Conservation (phyloP, 2,113 vertebrate species). For the Bubo scandiacus region DNA sequence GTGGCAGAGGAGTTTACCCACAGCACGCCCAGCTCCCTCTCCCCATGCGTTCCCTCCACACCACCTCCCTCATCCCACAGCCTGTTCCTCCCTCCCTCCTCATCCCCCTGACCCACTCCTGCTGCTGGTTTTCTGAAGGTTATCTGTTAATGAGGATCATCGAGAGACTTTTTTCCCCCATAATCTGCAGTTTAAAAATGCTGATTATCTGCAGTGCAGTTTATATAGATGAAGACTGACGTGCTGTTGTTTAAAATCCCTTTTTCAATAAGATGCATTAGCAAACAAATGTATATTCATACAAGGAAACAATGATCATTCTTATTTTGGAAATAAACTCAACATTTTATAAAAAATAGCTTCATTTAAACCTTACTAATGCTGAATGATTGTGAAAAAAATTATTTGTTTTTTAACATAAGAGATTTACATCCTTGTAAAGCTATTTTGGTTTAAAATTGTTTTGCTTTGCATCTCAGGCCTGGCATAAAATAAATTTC, state of each 20-base stretch:
- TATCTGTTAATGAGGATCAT: neutral
- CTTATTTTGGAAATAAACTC: neutral
- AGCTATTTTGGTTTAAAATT: neutral
- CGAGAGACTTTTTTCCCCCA: neutral
- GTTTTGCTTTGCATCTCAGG: neutral
- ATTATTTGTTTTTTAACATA: neutral
- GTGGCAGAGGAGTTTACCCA: neutral
- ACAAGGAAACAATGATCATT: neutral
- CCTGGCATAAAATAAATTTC: neutral
- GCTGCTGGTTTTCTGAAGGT: neutral
- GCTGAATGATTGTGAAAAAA: neutral
- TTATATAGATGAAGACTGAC: neutral
- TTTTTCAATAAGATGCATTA: neutral
- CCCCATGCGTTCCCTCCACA: rapidly evolving
- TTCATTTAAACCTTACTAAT: neutral
- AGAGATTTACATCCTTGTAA: neutral
- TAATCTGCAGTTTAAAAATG: neutral
- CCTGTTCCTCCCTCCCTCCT: neutral
- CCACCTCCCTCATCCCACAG: neutral
- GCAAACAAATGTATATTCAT: neutral
- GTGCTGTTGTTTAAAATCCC: neutral
- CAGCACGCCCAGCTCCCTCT: rapidly evolving
- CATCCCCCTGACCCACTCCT: neutral
- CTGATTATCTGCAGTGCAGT: neutral
- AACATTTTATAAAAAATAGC: neutral